phyloP scores from a whole-genome alignment of 92 coral and sea anemone genomes.

The Epizoanthus illoricatus region DNA sequence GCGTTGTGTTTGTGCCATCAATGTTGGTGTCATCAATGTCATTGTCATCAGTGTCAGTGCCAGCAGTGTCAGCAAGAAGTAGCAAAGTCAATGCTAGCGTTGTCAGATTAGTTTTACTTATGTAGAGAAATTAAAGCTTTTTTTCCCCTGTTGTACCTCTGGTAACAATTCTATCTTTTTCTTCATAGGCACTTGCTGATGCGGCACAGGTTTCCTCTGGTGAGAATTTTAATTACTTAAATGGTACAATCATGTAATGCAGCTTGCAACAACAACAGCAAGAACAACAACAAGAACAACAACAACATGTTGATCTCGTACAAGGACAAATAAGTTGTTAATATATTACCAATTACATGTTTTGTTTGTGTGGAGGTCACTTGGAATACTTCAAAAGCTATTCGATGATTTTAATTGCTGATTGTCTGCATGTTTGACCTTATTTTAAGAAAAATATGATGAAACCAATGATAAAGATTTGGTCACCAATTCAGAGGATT shows the following conservation, averaged over 20 bases:
- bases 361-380: no score
- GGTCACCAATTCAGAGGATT: slow-evolving; percentile 76
- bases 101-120: no score
- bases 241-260: no score
- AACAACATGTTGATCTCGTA: neutral
- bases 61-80: no score
- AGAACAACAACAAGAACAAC: neutral
- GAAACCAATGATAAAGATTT: slow-evolving; percentile 83
- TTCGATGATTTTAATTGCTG: neutral
- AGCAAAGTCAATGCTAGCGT: no score
- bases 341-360: no score
- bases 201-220: slow-evolving; percentile 80
- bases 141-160: neutral
- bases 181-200: slow-evolving; percentile 64
- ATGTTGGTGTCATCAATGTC: no score
- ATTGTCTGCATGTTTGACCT: neutral
- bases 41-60: no score
- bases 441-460: slow-evolving; percentile 71
- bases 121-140: no score
- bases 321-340: no score
- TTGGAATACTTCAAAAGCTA: neutral
- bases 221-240: neutral
- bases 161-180: neutral
- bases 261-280: neutral
- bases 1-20: no score